These are phyloP conservation scores for Atta colombica DNA, from an alignment of 1,140 invertebrate genomes.

Conservation along the genomic window DNA sequence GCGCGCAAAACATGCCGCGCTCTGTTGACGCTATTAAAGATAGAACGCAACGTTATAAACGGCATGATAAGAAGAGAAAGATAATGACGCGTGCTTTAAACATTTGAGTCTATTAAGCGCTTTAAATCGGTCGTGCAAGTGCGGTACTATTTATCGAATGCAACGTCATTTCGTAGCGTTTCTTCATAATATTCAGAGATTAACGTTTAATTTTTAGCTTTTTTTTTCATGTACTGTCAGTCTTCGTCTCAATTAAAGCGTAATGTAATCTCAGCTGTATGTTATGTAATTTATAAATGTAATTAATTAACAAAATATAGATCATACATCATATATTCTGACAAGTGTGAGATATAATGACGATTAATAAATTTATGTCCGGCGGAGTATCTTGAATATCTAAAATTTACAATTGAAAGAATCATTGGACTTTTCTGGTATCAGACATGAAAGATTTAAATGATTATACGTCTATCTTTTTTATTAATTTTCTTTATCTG, in stretches of 20 bases:
- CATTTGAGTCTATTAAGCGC: background rate
- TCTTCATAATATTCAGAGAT: background rate
- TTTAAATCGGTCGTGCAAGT: slow-evolving; percentile 36
- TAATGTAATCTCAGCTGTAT: background rate
- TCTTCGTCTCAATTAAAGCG: background rate
- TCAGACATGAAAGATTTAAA: background rate
- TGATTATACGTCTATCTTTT: background rate
- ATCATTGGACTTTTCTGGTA: background rate
- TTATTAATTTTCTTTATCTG: background rate
- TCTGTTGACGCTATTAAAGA: slow-evolving; percentile 38
- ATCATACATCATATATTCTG: background rate
- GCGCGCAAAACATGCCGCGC: slow-evolving; percentile 29
- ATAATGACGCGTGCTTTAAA: slow-evolving; percentile 1
- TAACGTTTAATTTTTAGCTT: slow-evolving; percentile 34
- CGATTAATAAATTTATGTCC: background rate
- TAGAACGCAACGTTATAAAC: slow-evolving; percentile 48
- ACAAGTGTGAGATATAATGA: background rate
- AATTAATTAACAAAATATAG: background rate
- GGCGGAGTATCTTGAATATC: background rate
- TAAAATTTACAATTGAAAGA: background rate
- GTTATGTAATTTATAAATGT: background rate
- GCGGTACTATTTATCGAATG: slow-evolving; percentile 20
- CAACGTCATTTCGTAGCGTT: background rate
- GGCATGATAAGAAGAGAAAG: slow-evolving; percentile 63
- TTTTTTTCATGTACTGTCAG: background rate